phyloP scores from a whole-genome alignment of 1,140 invertebrate genomes.

The Drosophila kepulauana region DNA sequence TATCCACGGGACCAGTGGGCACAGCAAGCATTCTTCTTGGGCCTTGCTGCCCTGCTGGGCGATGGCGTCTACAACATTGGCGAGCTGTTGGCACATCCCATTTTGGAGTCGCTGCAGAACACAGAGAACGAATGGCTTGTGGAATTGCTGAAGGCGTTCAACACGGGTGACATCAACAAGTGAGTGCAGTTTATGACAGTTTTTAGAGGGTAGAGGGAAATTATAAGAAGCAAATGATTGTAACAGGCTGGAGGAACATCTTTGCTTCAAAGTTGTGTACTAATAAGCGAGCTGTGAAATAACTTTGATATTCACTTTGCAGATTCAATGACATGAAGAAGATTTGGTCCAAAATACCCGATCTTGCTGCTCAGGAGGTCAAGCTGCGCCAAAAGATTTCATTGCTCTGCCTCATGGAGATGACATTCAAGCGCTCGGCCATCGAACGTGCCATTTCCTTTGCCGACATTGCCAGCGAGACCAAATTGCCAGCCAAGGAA shows the following conservation, averaged over 20 bases:
- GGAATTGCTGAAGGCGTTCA: constrained; percentile 96
- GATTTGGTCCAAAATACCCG: constrained; percentile 93
- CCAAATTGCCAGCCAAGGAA: constrained; percentile 92
- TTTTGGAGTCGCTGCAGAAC: constrained; percentile 93
- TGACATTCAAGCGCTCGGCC: constrained; percentile 91
- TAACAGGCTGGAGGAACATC: too few relatives aligned
- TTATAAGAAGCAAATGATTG: too few relatives aligned
- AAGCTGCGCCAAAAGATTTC: constrained; percentile 96
- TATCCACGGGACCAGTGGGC: constrained; percentile 88
- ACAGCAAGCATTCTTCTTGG: constrained; percentile 95
- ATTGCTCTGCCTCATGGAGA: constrained; percentile 98
- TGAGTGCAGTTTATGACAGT: constrained; percentile 20
- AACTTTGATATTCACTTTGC: background rate
- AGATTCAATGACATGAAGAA: constrained; percentile 94
- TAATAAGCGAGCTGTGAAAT: too few relatives aligned
- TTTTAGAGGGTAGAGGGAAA: too few relatives aligned
- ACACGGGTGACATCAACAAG: constrained; percentile 94
- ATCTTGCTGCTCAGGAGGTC: constrained; percentile 94
- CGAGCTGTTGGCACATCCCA: constrained; percentile 97
- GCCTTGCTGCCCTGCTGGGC: constrained; percentile 96
- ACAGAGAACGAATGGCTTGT: constrained; percentile 96
- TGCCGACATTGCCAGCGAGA: constrained; percentile 94
- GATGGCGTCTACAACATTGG: constrained; percentile 99
- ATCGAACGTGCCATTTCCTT: constrained; percentile 94
- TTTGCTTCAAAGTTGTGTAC: too few relatives aligned